Percentiles rank a stretch among this genome's conserved stretches.
Evolutionary conservation across 2,797 vertebrate species (phyloP).

Genomic region (Tapera naevia): DNA sequence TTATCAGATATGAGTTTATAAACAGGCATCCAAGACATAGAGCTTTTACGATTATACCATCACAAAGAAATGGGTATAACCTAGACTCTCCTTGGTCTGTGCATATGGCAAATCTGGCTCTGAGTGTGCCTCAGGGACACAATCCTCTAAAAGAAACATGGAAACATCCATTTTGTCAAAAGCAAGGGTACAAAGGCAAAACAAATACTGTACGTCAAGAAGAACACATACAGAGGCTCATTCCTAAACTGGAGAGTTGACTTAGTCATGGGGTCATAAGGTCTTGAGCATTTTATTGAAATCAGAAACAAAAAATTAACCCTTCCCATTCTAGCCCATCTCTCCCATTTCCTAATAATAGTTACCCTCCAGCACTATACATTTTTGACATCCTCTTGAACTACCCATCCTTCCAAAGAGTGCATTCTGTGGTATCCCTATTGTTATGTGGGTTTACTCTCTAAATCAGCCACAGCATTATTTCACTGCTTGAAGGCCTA

Average conservation of each 20-base stretch:
- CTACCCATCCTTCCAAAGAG: not conserved
- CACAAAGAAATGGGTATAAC: not conserved
- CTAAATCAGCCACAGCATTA: not conserved
- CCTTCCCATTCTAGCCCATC: not conserved
- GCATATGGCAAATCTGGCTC: not conserved
- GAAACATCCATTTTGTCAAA: not conserved
- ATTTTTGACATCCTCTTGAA: not conserved
- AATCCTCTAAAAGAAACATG: not conserved
- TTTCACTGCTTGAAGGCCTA: not conserved
- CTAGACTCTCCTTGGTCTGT: not conserved
- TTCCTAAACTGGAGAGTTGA: not conserved
- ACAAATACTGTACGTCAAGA: accelerated
- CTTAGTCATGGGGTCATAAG: not conserved
- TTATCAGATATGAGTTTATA: not conserved
- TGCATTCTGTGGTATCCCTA: not conserved
- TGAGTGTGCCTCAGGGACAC: not conserved
- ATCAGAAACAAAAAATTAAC: not conserved
- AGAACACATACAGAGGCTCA: not conserved
- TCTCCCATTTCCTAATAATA: not conserved
- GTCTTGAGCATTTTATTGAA: not conserved
- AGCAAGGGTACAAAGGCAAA: not conserved
- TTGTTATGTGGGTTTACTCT: not conserved
- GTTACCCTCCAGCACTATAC: not conserved
- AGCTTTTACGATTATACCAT: not conserved
- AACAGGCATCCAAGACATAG: not conserved